A percentile compares a stretch with the other conserved stretches of the same genome.
Evolutionary conservation across 2,113 vertebrate genomes (phyloP).

Genomic region (Mustela nigripes): DNA sequence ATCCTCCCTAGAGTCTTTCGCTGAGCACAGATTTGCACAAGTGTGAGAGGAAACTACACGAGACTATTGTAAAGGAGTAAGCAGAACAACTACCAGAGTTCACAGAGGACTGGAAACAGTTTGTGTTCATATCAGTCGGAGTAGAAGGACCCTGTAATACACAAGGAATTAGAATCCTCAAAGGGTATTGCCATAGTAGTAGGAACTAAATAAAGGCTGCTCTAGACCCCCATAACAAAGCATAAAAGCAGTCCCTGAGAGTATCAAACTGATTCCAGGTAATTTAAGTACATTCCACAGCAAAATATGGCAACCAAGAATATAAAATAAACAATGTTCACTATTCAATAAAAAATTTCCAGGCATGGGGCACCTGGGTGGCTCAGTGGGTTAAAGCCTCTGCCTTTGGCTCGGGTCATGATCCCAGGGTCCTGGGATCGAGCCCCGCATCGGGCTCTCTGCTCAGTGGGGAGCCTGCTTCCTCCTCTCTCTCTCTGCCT

Average conservation of each 20-base stretch:
- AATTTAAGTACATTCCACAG: not conserved
- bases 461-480: no score
- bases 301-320: not conserved
- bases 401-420: no score
- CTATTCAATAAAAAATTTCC: not conserved
- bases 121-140: not conserved
- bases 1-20: not conserved
- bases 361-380: no score
- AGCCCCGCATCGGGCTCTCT: no score
- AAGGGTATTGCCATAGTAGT: not conserved
- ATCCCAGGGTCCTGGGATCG: no score
- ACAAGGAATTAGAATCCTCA: not conserved
- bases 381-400: no score
- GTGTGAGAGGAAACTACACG: not conserved
- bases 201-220: not conserved
- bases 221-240: not conserved
- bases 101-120: not conserved
- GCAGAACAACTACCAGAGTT: not conserved
- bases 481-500: no score
- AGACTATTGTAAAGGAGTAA: not conserved
- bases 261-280: not conserved
- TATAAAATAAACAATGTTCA: not conserved
- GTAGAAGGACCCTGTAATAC: not conserved
- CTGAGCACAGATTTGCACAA: not conserved
- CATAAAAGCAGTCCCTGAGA: slow-evolving; percentile 2